Conservation (phyloP, 2,888 invertebrate species). For the Branchipolynoe longqiensis region DNA sequence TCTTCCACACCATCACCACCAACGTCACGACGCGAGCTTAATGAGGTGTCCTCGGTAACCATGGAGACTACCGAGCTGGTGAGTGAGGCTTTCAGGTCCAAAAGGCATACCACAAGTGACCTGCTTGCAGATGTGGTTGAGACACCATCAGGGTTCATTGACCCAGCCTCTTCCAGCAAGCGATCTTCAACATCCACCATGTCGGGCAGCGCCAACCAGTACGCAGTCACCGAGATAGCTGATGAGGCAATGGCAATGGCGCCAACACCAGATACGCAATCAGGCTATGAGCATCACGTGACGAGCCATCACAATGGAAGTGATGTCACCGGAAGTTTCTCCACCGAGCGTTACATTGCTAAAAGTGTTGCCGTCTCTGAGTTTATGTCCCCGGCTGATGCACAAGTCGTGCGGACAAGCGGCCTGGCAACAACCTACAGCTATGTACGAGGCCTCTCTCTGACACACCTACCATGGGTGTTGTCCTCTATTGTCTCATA, state of each 20-base stretch:
- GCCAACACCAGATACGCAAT: too few relatives aligned
- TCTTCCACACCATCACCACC: too few relatives aligned
- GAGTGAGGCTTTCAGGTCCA: neutral
- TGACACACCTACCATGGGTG: constrained; percentile 15
- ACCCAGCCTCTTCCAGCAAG: neutral
- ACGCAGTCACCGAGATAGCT: neutral
- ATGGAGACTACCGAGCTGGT: constrained; percentile 13
- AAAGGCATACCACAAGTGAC: neutral
- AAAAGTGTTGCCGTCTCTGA: neutral
- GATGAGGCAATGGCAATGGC: too few relatives aligned
- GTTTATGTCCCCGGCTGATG: constrained; percentile 15
- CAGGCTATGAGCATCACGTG: too few relatives aligned
- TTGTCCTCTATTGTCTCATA: neutral
- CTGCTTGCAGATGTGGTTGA: neutral
- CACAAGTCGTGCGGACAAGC: neutral
- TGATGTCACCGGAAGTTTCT: too few relatives aligned
- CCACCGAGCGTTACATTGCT: too few relatives aligned
- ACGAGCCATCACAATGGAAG: neutral
- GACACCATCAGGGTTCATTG: constrained; percentile 13
- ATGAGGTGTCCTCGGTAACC: neutral
- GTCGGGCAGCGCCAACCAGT: neutral
- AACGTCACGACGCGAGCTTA: too few relatives aligned
- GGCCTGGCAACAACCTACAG: neutral
- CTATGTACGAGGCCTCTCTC: constrained; percentile 39
- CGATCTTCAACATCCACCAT: neutral